Evolutionary conservation across 1,140 invertebrate genomes (phyloP), one percentile per base, ranked within the genome.

Genomic region (Glomeris maerens): DNA sequence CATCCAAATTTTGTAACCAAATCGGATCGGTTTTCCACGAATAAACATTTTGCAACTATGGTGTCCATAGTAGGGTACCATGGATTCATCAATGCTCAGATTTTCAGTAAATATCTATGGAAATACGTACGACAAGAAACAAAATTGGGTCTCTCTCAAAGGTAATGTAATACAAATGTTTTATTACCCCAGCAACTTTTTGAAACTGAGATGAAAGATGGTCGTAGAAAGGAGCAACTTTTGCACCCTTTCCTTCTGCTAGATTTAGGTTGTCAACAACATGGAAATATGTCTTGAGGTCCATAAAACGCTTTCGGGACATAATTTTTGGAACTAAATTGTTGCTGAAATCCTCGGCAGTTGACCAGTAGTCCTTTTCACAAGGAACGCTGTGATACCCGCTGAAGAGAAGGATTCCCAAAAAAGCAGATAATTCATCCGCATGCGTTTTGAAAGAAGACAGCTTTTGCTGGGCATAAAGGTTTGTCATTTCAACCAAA

Each of bases 11-110:
- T 72, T 72, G 56, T 62, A 71, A 45, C 67, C 66, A 61, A 66
- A 71, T 52, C 63, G 59, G 52, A 72, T 64, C 45, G 67, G 65
- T 58, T 72, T 71, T 40, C 66, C 66, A 58, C 61, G 59, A 45
- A 71, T 70, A 53, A 65, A 67, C 57, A 69, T 67, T 60, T 72
- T 71, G 40, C 57, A 62, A 42, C 57, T 59, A 58, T 74, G 67
- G 56, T 60, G 58, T 45, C 69, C 71, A 65, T 66, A 72, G 57
- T 72, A 72, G 46, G 65, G 66, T 26, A 73, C 62, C 69, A 72
- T 72, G 52, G 62, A 57, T 60, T 72, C 71, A 65, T 73, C 68
- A 52, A 72, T 59, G 36, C 59, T 57, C 10, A 65, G 51, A 41
- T 57, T 14, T 59, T 61, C 31, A 49, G 31, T 29, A 45, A 50